These are phyloP conservation scores for Lepidurus arcticus DNA, from an alignment of 1,140 invertebrate species.

Conservation along the genomic window DNA sequence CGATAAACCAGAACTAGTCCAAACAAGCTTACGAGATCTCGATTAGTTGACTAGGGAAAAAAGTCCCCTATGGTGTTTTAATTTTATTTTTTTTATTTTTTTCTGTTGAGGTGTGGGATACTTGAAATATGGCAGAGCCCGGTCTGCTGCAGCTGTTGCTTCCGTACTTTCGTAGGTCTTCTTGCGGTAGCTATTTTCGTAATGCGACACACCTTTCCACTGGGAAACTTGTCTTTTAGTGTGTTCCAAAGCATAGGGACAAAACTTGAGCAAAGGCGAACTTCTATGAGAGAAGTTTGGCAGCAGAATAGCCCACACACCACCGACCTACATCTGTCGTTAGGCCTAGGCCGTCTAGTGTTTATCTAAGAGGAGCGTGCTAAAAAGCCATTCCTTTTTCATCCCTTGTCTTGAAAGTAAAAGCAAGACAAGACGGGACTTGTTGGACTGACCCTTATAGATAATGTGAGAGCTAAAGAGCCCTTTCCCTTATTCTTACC, in stretches of 20 bases:
- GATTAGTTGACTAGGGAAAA: not conserved
- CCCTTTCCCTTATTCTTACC: too few species aligned
- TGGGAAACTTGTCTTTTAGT: not conserved
- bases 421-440: not conserved
- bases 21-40: slow-evolving; percentile 2
- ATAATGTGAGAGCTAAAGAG: too few species aligned
- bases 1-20: not conserved
- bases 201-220: not conserved
- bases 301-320: too few species aligned
- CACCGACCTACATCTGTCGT: not conserved
- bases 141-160: not conserved
- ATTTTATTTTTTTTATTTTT: not conserved
- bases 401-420: not conserved
- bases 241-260: too few species aligned
- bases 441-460: not conserved
- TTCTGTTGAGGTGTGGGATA: not conserved
- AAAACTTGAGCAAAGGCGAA: too few species aligned
- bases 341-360: not conserved
- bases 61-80: not conserved
- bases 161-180: slow-evolving; percentile 13
- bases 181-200: not conserved
- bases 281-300: too few species aligned
- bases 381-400: not conserved
- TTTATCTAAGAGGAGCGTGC: not conserved
- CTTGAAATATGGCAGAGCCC: slow-evolving; percentile 1